These are phyloP conservation scores for Passerina amoena DNA, from an alignment of 2,113 vertebrate genomes.

Conservation along the genomic window DNA sequence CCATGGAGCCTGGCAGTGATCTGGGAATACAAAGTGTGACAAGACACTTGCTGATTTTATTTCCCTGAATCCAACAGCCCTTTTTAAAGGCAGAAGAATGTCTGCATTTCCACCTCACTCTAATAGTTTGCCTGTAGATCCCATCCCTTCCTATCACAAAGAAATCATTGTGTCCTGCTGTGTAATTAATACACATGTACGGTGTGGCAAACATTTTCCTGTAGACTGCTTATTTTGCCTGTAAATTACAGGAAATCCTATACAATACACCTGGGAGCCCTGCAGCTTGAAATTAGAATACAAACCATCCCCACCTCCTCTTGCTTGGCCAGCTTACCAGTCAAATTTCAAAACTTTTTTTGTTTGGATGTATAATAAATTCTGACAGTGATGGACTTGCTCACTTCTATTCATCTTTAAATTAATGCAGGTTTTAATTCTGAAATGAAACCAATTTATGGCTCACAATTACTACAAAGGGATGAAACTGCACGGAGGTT, in stretches of 20 bases:
- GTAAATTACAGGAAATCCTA: slow-evolving; percentile 81
- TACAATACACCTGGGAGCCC: slow-evolving; percentile 79
- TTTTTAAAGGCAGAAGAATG: slow-evolving; percentile 47
- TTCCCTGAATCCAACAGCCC: slow-evolving; percentile 11
- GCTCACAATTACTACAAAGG: slow-evolving; percentile 24
- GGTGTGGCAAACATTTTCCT: slow-evolving; percentile 73
- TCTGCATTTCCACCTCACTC: slow-evolving; percentile 51
- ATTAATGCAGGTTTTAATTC: slow-evolving; percentile 63
- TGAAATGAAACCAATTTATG: slow-evolving; percentile 24
- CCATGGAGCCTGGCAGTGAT: background rate
- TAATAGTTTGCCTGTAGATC: slow-evolving; percentile 71
- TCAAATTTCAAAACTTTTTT: slow-evolving; percentile 49
- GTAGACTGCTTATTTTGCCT: slow-evolving; percentile 79
- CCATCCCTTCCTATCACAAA: slow-evolving; percentile 73
- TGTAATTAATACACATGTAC: slow-evolving; percentile 79
- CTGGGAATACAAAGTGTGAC: background rate
- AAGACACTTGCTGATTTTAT: slow-evolving; percentile 19
- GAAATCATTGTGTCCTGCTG: slow-evolving; percentile 79
- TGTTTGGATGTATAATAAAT: slow-evolving; percentile 55
- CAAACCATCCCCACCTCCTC: slow-evolving; percentile 71
- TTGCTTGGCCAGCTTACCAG: slow-evolving; percentile 61
- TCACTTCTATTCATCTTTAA: slow-evolving; percentile 47
- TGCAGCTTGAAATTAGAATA: slow-evolving; percentile 79
- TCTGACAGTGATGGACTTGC: slow-evolving; percentile 30
- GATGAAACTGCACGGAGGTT: background rate